Conservation (phyloP, 2,888 invertebrate genomes). For the Aromia moschata region DNA sequence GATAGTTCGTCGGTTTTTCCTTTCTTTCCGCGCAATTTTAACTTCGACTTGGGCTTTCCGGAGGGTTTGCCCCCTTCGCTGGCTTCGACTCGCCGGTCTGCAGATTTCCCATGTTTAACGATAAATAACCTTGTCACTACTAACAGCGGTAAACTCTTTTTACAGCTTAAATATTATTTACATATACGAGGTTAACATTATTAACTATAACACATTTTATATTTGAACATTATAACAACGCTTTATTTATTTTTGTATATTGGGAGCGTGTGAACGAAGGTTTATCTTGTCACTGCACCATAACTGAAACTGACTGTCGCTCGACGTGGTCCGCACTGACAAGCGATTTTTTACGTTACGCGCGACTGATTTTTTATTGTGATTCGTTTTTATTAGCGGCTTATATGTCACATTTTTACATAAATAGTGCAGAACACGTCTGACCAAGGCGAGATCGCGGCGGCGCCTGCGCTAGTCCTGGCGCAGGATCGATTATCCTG, state of each 20-base stretch:
- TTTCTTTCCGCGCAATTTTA: slow-evolving; percentile 63
- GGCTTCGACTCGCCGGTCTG: slow-evolving; percentile 40
- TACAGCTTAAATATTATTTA: background rate
- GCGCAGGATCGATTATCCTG: slow-evolving; percentile 26
- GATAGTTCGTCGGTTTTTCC: slow-evolving; percentile 55
- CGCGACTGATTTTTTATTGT: slow-evolving; percentile 20
- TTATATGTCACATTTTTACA: slow-evolving; percentile 30
- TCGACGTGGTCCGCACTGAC: slow-evolving; percentile 4
- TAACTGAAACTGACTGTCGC: slow-evolving; percentile 8
- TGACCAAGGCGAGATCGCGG: slow-evolving; percentile 1
- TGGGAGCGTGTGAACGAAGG: slow-evolving; percentile 2
- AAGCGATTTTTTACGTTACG: slow-evolving; percentile 14
- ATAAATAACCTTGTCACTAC: slow-evolving; percentile 12
- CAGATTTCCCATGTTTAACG: slow-evolving; percentile 15
- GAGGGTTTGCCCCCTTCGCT: slow-evolving; percentile 62
- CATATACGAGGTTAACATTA: background rate
- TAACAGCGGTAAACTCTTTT: slow-evolving; percentile 3
- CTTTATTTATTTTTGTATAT: slow-evolving; percentile 4
- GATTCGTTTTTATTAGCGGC: slow-evolving; percentile 13
- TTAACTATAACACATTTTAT: slow-evolving; percentile 9
- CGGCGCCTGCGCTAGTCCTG: slow-evolving; percentile 15
- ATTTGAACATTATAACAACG: background rate
- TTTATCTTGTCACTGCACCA: slow-evolving; percentile 17
- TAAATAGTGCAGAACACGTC: slow-evolving; percentile 22
- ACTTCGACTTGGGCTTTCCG: slow-evolving; percentile 66